Base-by-base conservation (phyloP, 92 coral and sea anemone species). In the Epizoanthus ramosus region DNA sequence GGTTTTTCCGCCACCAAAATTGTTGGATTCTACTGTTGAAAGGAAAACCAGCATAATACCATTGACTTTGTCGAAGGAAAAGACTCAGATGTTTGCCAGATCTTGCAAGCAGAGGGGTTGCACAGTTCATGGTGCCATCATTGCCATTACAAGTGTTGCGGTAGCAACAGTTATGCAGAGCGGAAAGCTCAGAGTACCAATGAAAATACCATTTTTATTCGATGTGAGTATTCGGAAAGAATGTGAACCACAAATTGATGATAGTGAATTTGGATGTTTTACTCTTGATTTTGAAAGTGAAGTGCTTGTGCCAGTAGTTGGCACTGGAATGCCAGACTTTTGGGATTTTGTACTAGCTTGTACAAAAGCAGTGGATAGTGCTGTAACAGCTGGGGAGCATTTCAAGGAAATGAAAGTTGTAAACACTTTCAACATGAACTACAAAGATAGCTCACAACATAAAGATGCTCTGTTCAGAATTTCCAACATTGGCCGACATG, bases 1-100 rank as follows among this genome's bases (percentile, higher is more conserved):
- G 24, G 81, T 81, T 39, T 88, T 79, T 35, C 94, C 94, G n/a
- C 97, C 97, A 19, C 81, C 85, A 35, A 88, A 83, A 12, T 24
- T 75, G n/a, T 39, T 54, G 6, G 86, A 88, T 57, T 88, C 94
- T 39, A 63, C 61, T 59, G 18, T 83, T 69, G 31, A 80, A 18
- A 90, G 85, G 88, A 93, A 91, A 91, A 93, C 97, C 60, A 83
- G 90, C 52, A 65, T 93, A 24, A 52, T 93, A 9, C 94, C 97
- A 69, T 53, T 75, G 74, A 57, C 41, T 47, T 71, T 93, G 24
- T 75, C 74, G 64, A 83, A 70, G 70, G 88, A 88, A 19, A 68
- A 85, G 60, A 72, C 79, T 15, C 41, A 81, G 25, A 61, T 39
- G 10, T 86, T 93, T 47, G 85, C 70, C 19, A 66, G 60, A 73